phyloP scores from a whole-genome alignment of 2,888 invertebrate genomes.

The Philopedon plagiatum region DNA sequence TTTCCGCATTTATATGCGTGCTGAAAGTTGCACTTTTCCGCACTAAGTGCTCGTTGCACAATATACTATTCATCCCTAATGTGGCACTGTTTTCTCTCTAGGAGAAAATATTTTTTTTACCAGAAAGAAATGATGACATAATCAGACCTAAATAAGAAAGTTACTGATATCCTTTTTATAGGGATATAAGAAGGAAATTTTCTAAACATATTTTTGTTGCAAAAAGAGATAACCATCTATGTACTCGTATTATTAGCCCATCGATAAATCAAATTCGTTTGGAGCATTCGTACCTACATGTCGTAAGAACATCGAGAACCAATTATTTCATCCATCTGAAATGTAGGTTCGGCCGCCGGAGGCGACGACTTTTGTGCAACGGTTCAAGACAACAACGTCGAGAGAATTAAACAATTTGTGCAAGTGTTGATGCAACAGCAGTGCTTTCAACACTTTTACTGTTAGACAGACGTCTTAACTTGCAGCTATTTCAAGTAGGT shows the following conservation, averaged over 20 bases:
- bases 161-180: too few species aligned
- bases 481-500: conserved; percentile 35
- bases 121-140: too few species aligned
- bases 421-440: conserved; percentile 43
- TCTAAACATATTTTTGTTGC: too few species aligned
- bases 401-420: conserved; percentile 48
- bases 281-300: not conserved
- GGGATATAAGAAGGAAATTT: too few species aligned
- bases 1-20: too few species aligned
- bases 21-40: too few species aligned
- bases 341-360: conserved; percentile 39
- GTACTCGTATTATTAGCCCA: not conserved
- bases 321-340: conserved; percentile 20
- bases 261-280: not conserved
- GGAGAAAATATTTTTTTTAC: too few species aligned
- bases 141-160: too few species aligned
- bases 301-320: conserved; percentile 2
- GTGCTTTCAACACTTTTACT: conserved; percentile 39
- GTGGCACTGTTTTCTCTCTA: too few species aligned
- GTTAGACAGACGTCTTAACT: conserved; percentile 23
- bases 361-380: conserved; percentile 39
- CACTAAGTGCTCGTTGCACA: too few species aligned
- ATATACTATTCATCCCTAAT: too few species aligned
- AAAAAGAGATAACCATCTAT: too few species aligned
- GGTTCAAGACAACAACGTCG: conserved; percentile 44